phyloP scores from a whole-genome alignment of 2,113 vertebrate genomes.

The Ancistrus triradiatus region DNA sequence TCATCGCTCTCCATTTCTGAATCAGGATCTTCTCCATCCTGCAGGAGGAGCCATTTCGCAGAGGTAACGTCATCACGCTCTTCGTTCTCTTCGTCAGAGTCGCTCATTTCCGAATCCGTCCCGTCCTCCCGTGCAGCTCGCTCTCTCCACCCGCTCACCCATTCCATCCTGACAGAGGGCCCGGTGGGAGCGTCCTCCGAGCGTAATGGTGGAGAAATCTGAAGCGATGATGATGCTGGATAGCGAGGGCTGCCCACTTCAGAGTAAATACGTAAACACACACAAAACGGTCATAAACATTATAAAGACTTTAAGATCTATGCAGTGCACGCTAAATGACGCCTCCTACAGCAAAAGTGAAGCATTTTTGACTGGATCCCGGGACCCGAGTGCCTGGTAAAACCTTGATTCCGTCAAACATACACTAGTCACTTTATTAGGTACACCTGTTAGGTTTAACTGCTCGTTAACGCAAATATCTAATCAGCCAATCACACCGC shows the following conservation, averaged over 20 bases:
- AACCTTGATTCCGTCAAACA: too few relatives aligned
- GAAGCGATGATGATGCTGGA: constrained; percentile 50
- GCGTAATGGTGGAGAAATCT: background rate
- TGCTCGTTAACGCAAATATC: too few relatives aligned
- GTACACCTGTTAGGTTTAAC: too few relatives aligned
- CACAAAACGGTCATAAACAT: too few relatives aligned
- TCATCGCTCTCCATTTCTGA: constrained; percentile 16
- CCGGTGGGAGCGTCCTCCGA: constrained; percentile 7
- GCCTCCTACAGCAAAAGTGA: too few relatives aligned
- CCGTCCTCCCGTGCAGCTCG: constrained; percentile 56
- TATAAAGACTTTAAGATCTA: too few relatives aligned
- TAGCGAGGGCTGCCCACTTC: constrained; percentile 72
- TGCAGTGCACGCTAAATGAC: too few relatives aligned
- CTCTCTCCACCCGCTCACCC: constrained; percentile 68
- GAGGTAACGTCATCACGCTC: constrained; percentile 9
- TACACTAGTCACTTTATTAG: too few relatives aligned
- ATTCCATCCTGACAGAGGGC: constrained; percentile 49
- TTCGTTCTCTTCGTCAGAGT: background rate
- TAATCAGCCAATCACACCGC: too few relatives aligned
- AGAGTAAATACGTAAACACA: constrained; percentile 39
- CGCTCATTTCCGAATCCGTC: constrained; percentile 21
- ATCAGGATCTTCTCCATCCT: background rate
- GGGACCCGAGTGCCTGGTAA: too few relatives aligned
- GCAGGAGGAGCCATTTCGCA: background rate
- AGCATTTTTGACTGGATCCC: too few relatives aligned